Evolutionary conservation across 2,113 vertebrate species (phyloP).

Genomic region (Stigmatopora argus): DNA sequence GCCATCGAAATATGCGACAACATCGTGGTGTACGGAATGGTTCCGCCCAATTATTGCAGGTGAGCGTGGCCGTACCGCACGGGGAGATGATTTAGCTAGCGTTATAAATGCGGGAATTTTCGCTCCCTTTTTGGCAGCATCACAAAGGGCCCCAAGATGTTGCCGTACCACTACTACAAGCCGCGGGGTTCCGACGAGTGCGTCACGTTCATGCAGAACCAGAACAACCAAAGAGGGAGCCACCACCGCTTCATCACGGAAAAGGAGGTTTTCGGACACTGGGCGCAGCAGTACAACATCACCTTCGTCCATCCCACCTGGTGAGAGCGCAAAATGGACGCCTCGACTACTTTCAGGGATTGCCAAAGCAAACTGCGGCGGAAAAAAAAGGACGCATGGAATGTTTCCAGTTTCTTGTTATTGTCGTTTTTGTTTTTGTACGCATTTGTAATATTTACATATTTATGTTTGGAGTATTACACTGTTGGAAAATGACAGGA

Average conservation of each 20-base stretch:
- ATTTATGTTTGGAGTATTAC: conserved; percentile 21
- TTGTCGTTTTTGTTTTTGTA: not conserved
- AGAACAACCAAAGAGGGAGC: conserved; percentile 80
- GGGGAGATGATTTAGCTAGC: not conserved
- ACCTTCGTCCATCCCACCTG: conserved; percentile 85
- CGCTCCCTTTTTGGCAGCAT: conserved; percentile 46
- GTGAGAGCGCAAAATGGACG: conserved; percentile 46
- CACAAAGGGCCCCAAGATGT: conserved; percentile 69
- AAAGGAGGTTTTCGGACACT: conserved; percentile 89
- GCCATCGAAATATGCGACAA: conserved; percentile 89
- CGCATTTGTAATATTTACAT: conserved; percentile 54
- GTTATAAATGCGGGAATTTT: not conserved
- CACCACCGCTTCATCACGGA: conserved; percentile 98
- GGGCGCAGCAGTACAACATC: conserved; percentile 92
- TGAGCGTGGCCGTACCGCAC: conserved; percentile 50
- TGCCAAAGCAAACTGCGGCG: no score
- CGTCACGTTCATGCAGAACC: conserved; percentile 85
- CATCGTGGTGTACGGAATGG: conserved; percentile 94
- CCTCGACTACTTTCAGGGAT: not conserved
- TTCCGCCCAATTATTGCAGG: conserved; percentile 87
- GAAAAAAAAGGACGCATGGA: not conserved
- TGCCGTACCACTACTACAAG: conserved; percentile 97
- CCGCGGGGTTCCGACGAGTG: conserved; percentile 88
- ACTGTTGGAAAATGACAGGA: not conserved
- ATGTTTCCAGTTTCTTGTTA: conserved; percentile 6